Evolutionary conservation across 1,140 invertebrate species (phyloP).

Genomic region (Trichonephila clavata): DNA sequence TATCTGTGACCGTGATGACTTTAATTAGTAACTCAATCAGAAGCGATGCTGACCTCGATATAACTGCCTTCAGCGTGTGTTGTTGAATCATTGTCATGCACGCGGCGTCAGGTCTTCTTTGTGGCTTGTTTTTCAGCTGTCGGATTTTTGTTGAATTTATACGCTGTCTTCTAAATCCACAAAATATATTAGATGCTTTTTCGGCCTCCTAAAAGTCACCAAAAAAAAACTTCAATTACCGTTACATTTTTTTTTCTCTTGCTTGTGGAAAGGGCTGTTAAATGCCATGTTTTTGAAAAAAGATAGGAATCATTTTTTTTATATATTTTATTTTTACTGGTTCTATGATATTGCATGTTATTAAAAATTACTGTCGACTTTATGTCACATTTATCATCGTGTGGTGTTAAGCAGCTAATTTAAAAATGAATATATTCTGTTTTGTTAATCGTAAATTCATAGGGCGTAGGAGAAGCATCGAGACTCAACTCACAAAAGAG

Average conservation of each 20-base stretch:
- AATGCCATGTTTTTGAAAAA: not conserved
- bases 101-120: constrained; percentile 29
- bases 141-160: constrained; percentile 44
- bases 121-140: constrained; percentile 13
- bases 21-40: constrained; percentile 60
- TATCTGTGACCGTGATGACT: constrained; percentile 54
- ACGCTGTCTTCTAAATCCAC: not conserved
- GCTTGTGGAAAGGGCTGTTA: not conserved
- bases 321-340: too few relatives aligned
- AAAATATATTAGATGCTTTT: constrained; percentile 27
- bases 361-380: too few relatives aligned
- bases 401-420: too few relatives aligned
- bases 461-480: too few relatives aligned
- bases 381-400: too few relatives aligned
- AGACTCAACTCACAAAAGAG: too few relatives aligned
- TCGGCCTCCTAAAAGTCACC: not conserved
- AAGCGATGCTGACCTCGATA: constrained; percentile 49
- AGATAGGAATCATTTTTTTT: not conserved
- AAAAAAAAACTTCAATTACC: constrained; percentile 6
- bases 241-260: not conserved
- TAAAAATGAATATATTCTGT: too few relatives aligned
- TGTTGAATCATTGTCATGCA: constrained; percentile 34
- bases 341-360: too few relatives aligned
- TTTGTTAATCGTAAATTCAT: too few relatives aligned
- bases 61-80: constrained; percentile 21